Evolutionary conservation across 2,113 vertebrate species (phyloP).

Genomic region (Ptilonorhynchus violaceus): DNA sequence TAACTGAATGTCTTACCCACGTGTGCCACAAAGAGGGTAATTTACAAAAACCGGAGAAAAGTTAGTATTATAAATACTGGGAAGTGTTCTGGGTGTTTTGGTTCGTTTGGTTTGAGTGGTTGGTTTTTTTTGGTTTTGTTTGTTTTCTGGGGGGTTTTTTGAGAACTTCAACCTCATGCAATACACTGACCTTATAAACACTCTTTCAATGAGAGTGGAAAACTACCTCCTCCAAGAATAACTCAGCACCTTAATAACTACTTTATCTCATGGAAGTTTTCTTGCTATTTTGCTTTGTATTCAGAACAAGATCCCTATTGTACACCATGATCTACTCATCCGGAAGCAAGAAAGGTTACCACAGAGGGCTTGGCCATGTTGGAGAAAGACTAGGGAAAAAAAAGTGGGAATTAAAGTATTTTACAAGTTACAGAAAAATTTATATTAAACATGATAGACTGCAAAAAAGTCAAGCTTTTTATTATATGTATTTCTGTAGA

Average conservation of each 20-base stretch:
- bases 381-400: background rate
- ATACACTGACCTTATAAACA: background rate
- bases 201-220: background rate
- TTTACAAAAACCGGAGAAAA: background rate
- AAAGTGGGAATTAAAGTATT: background rate
- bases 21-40: background rate
- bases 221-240: background rate
- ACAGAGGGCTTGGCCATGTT: background rate
- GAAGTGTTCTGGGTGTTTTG: background rate
- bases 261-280: background rate
- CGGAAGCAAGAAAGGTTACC: background rate
- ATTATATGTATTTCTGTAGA: background rate
- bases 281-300: background rate
- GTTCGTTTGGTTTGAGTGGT: background rate
- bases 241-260: background rate
- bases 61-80: background rate
- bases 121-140: background rate
- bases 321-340: background rate
- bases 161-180: background rate
- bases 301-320: background rate
- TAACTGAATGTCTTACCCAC: background rate
- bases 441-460: rapidly evolving
- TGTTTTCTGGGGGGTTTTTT: background rate
- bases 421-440: background rate
- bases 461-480: background rate